Evolutionary conservation across 2,113 vertebrate species (phyloP).

Genomic region (Corvus moneduloides): DNA sequence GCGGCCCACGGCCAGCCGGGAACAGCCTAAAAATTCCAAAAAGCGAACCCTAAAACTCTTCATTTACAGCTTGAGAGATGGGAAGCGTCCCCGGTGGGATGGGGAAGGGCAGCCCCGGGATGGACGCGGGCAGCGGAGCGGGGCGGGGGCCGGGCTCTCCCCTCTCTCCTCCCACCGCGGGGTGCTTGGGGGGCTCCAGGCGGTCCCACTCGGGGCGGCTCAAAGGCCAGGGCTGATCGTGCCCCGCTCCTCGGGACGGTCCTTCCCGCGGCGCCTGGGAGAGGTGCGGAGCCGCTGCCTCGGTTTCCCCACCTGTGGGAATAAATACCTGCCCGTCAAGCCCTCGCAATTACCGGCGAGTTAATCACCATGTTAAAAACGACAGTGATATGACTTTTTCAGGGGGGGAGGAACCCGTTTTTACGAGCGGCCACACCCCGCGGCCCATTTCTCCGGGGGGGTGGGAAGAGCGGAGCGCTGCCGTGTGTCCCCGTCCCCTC

Average conservation of each 20-base stretch:
- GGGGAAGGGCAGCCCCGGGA: neutral
- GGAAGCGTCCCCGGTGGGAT: accelerated
- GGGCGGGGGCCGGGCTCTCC: neutral
- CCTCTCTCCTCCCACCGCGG: accelerated
- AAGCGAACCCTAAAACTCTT: accelerated
- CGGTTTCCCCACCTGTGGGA: conserved; percentile 28
- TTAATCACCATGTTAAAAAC: neutral
- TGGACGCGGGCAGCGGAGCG: accelerated
- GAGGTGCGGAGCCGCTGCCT: neutral
- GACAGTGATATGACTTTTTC: neutral
- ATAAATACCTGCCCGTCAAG: conserved; percentile 10
- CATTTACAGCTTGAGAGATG: accelerated
- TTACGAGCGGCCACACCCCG: neutral
- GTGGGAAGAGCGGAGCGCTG: neutral
- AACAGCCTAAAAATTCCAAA: accelerated
- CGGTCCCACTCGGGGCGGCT: accelerated
- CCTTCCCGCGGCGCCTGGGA: neutral
- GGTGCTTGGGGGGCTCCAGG: accelerated
- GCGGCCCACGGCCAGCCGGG: neutral
- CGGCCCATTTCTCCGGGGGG: neutral
- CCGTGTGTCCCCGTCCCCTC: neutral
- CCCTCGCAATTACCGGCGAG: neutral
- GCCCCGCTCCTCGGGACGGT: neutral
- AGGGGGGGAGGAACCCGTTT: neutral
- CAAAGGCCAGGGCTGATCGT: accelerated